These are phyloP conservation scores for Otocyon megalotis DNA, from an alignment of 2,113 vertebrate species.

Conservation along the genomic window DNA sequence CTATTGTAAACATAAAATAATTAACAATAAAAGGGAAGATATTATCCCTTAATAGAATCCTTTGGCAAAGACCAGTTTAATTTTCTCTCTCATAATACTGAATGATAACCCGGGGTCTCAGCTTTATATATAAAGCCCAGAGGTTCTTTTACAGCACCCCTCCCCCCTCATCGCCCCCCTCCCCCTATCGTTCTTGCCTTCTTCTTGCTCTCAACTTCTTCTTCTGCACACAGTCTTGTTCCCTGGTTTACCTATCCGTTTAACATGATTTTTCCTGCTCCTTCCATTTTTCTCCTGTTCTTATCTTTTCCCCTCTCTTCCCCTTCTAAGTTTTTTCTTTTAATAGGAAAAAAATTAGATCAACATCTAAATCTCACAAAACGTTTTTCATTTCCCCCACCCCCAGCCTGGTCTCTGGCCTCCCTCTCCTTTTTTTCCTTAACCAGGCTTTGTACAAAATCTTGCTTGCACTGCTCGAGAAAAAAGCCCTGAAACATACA, in stretches of 20 bases:
- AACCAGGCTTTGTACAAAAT: constrained; percentile 63
- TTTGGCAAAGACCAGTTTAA: constrained; percentile 82
- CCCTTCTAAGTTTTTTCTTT: background rate
- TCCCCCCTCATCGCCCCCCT: too few species aligned
- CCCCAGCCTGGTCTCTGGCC: background rate
- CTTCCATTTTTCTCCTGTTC: background rate
- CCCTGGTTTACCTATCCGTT: background rate
- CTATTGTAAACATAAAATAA: constrained; percentile 82
- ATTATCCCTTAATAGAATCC: constrained; percentile 82
- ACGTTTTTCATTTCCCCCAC: background rate
- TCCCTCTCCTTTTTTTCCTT: background rate
- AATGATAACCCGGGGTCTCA: constrained; percentile 76
- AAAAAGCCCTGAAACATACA: background rate
- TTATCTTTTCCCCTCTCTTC: background rate
- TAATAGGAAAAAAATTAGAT: background rate
- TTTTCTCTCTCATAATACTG: constrained; percentile 80
- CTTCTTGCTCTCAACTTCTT: background rate
- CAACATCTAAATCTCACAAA: background rate
- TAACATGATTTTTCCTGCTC: background rate
- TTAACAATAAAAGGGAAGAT: constrained; percentile 82
- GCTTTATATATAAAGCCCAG: constrained; percentile 78
- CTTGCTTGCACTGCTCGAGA: constrained; percentile 54
- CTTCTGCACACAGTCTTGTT: background rate
- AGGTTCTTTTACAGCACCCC: constrained; percentile 32
- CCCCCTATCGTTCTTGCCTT: background rate